Conservation (phyloP, 1,140 invertebrate species). For the Cephus cinctus region DNA sequence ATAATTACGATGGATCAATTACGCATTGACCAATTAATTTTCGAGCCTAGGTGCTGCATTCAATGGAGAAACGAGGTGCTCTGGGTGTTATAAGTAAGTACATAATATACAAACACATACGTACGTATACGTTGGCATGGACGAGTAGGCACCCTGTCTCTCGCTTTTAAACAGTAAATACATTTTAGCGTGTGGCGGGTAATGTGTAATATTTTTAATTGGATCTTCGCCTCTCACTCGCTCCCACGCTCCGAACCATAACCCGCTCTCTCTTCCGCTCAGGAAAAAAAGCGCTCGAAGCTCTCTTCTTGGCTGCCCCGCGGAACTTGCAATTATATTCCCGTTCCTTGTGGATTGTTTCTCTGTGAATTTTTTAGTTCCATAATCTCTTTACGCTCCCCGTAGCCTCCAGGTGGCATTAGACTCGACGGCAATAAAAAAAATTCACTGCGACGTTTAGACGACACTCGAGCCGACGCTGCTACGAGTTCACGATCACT, state of each 20-base stretch:
- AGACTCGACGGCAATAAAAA: slow-evolving; percentile 28
- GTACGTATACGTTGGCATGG: no score
- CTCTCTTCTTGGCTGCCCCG: slow-evolving; percentile 29
- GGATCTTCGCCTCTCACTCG: slow-evolving; percentile 40
- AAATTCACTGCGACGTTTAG: no score
- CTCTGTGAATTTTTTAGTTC: slow-evolving; percentile 31
- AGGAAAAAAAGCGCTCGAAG: slow-evolving; percentile 30
- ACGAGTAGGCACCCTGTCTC: slow-evolving; percentile 22
- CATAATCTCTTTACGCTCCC: slow-evolving; percentile 21
- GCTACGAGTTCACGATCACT: no score
- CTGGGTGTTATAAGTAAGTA: slow-evolving; percentile 5
- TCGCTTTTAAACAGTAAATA: slow-evolving; percentile 51
- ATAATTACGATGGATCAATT: slow-evolving; percentile 21
- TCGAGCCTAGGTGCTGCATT: background rate
- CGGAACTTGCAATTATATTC: slow-evolving; percentile 45
- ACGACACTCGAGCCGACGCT: no score
- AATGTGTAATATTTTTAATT: slow-evolving; percentile 58
- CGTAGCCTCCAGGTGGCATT: slow-evolving; percentile 33
- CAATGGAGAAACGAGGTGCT: background rate
- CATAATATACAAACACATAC: slow-evolving; percentile 7
- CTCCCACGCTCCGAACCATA: slow-evolving; percentile 10
- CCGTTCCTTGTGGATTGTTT: slow-evolving; percentile 44
- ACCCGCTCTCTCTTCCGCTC: slow-evolving; percentile 21
- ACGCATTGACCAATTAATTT: slow-evolving; percentile 19
- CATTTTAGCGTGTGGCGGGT: slow-evolving; percentile 46